These are phyloP conservation scores for Neogobius melanostomus DNA, from an alignment of 2,113 vertebrate genomes.

Conservation along the genomic window DNA sequence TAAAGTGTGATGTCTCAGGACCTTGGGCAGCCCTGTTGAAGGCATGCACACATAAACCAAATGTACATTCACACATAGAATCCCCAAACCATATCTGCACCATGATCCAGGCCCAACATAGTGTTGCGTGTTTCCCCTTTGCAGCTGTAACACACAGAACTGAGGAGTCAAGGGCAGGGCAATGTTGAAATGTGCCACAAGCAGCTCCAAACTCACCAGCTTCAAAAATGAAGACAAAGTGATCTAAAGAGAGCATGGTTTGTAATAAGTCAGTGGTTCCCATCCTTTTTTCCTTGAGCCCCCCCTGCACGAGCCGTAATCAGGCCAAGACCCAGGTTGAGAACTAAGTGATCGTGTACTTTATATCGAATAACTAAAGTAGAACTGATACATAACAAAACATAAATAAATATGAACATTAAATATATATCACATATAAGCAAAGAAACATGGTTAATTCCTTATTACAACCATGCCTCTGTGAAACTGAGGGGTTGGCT, in stretches of 20 bases:
- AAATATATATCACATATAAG: background rate
- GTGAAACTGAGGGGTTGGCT: background rate
- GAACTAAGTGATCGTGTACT: no score
- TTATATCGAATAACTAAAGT: no score
- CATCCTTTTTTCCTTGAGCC: no score
- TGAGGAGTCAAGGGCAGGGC: slow-evolving; percentile 42
- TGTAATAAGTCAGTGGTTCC: no score
- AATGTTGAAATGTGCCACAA: slow-evolving; percentile 41
- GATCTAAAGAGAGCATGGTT: background rate
- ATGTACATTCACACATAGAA: slow-evolving; percentile 1
- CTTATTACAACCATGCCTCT: background rate
- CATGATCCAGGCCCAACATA: slow-evolving; percentile 2
- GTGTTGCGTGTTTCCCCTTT: background rate
- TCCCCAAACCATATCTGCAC: background rate
- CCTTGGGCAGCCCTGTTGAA: slow-evolving; percentile 54
- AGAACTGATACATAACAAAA: no score
- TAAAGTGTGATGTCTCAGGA: slow-evolving; percentile 74
- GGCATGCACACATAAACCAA: slow-evolving; percentile 30
- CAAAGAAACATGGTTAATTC: background rate
- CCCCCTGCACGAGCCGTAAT: no score
- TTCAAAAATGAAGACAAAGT: background rate
- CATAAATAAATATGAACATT: no score
- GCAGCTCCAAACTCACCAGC: background rate
- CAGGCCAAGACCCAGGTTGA: no score
- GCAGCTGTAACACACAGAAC: slow-evolving; percentile 5